Conservation (phyloP, 2,797 vertebrate genomes). For the Microchirus variegatus region DNA sequence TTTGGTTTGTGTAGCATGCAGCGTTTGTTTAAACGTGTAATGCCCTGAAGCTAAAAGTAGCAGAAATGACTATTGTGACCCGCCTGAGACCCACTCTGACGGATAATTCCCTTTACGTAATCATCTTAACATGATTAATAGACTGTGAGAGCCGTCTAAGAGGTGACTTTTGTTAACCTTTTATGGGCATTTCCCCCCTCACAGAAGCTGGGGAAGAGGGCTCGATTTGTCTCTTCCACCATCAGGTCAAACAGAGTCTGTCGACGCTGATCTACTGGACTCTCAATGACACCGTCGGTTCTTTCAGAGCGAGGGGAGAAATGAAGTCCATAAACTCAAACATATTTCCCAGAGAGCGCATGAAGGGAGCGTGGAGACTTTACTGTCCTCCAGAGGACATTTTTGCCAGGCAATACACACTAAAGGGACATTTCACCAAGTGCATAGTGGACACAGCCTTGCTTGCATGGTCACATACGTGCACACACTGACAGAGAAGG, state of each 20-base stretch:
- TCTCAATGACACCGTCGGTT: slow-evolving; percentile 42
- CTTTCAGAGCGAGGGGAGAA: slow-evolving; percentile 39
- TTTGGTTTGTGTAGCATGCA: slow-evolving; percentile 11
- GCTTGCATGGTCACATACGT: slow-evolving; percentile 14
- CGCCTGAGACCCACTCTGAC: slow-evolving; percentile 53
- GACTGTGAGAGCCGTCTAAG: slow-evolving; percentile 56
- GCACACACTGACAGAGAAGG: slow-evolving; percentile 2
- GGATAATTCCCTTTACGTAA: slow-evolving; percentile 71
- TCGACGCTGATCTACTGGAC: slow-evolving; percentile 41
- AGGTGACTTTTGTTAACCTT: slow-evolving; percentile 74
- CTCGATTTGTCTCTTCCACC: slow-evolving; percentile 61
- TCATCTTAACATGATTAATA: slow-evolving; percentile 76
- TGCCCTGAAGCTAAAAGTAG: slow-evolving; percentile 32
- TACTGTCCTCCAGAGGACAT: slow-evolving; percentile 32
- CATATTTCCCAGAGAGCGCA: slow-evolving; percentile 63
- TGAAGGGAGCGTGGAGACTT: slow-evolving; percentile 28
- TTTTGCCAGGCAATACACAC: slow-evolving; percentile 11
- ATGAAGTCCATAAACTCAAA: slow-evolving; percentile 56
- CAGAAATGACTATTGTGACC: slow-evolving; percentile 59
- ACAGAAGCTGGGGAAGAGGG: slow-evolving; percentile 61
- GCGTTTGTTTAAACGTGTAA: slow-evolving; percentile 32
- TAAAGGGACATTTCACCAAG: too few species aligned
- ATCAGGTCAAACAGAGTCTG: slow-evolving; percentile 39
- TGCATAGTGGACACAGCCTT: background rate
- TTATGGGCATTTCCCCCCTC: slow-evolving; percentile 61